phyloP scores from a whole-genome alignment of 2,888 invertebrate species.

The Empis stercorea region DNA sequence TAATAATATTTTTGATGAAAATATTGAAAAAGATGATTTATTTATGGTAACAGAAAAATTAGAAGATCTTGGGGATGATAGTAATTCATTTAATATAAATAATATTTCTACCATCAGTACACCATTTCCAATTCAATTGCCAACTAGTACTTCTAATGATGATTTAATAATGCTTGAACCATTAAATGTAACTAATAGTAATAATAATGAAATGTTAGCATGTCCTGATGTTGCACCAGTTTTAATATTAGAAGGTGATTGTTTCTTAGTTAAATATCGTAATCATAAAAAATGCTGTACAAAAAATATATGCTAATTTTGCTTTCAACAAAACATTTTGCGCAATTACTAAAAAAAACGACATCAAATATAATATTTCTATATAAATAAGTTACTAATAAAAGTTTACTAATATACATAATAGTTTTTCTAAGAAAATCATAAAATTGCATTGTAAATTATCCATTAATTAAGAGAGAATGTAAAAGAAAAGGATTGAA shows the following conservation, averaged over 20 bases:
- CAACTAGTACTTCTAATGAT: neutral
- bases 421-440: too few relatives aligned
- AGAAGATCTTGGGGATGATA: too few relatives aligned
- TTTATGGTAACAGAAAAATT: neutral
- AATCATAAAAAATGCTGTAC: constrained; percentile 2
- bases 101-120: neutral
- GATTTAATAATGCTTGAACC: neutral
- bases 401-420: neutral
- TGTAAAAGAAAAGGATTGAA: too few relatives aligned
- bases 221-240: constrained; percentile 58
- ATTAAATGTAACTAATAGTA: neutral
- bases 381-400: neutral
- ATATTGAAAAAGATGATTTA: neutral
- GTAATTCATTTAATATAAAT: neutral
- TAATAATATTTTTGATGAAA: neutral
- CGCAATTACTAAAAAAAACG: neutral
- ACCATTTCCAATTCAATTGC: neutral
- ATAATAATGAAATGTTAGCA: constrained; percentile 15
- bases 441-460: too few relatives aligned
- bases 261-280: neutral
- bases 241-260: constrained; percentile 75
- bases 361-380: too few relatives aligned
- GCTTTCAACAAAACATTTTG: constrained; percentile 4
- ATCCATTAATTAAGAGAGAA: too few relatives aligned
- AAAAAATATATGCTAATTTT: constrained; percentile 1